Conservation (phyloP, 2,888 invertebrate genomes). For the Euplexia lucipara region DNA sequence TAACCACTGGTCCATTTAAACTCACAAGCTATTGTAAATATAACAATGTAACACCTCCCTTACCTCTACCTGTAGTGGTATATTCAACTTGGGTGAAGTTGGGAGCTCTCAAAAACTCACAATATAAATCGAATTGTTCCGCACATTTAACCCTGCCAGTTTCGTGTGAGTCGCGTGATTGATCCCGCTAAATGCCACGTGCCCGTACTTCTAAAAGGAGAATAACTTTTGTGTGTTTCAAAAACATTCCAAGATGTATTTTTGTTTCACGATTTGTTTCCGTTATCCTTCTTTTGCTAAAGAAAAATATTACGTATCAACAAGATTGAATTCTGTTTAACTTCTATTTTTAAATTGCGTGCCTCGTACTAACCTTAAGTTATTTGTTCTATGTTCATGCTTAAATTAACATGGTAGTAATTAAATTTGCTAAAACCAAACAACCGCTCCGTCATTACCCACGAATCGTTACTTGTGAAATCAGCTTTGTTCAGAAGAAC, state of each 20-base stretch:
- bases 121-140: slow-evolving; percentile 69
- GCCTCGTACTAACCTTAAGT: slow-evolving; percentile 3
- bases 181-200: slow-evolving; percentile 77
- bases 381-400: slow-evolving; percentile 13
- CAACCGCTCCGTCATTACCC: slow-evolving; percentile 6
- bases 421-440: slow-evolving; percentile 22
- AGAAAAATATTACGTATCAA: slow-evolving; percentile 9
- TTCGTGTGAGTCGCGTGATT: slow-evolving; percentile 74
- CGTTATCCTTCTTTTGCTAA: slow-evolving; percentile 5
- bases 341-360: slow-evolving; percentile 21
- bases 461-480: not conserved
- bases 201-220: slow-evolving; percentile 54
- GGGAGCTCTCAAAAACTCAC: slow-evolving; percentile 61
- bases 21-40: not conserved
- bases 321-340: slow-evolving; percentile 22
- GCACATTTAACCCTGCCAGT: slow-evolving; percentile 74
- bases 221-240: slow-evolving; percentile 27
- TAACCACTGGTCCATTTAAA: not conserved
- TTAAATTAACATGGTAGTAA: slow-evolving; percentile 13
- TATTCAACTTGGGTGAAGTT: slow-evolving; percentile 41
- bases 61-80: slow-evolving; percentile 5
- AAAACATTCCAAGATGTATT: slow-evolving; percentile 21
- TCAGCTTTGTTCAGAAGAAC: not conserved
- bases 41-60: slow-evolving; percentile 13
- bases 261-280: slow-evolving; percentile 18